These are phyloP conservation scores for Eulacestoma nigropectus DNA, from an alignment of 2,113 vertebrate species.

Conservation along the genomic window DNA sequence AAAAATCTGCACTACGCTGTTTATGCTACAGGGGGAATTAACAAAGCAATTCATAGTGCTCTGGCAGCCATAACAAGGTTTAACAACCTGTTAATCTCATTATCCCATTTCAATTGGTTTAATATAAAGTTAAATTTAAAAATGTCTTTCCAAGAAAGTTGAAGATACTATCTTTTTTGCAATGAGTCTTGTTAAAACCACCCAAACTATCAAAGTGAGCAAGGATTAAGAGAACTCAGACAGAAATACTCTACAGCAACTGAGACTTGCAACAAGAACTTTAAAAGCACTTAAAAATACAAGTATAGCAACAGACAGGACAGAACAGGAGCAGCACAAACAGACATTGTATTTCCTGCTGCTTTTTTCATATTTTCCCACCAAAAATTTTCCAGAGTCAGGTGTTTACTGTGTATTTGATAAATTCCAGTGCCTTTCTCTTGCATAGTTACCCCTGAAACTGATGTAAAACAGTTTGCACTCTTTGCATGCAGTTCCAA, in stretches of 20 bases:
- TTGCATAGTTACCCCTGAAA: background rate
- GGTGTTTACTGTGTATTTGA: background rate
- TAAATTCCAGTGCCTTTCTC: background rate
- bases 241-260: background rate
- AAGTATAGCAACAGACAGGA: background rate
- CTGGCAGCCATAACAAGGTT: background rate
- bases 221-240: background rate
- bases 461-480: background rate
- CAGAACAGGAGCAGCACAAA: background rate
- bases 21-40: background rate
- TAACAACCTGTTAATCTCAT: background rate
- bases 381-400: background rate
- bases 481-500: background rate
- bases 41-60: background rate
- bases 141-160: background rate
- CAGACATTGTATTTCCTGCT: rapidly evolving
- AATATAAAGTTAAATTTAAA: background rate
- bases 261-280: background rate
- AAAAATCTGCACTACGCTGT: background rate
- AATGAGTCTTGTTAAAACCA: background rate
- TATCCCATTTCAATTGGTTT: background rate
- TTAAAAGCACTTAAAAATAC: background rate
- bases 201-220: rapidly evolving
- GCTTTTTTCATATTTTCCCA: background rate
- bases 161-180: background rate